phyloP scores from a whole-genome alignment of 2,113 vertebrate genomes.

The Opisthocomus hoazin region DNA sequence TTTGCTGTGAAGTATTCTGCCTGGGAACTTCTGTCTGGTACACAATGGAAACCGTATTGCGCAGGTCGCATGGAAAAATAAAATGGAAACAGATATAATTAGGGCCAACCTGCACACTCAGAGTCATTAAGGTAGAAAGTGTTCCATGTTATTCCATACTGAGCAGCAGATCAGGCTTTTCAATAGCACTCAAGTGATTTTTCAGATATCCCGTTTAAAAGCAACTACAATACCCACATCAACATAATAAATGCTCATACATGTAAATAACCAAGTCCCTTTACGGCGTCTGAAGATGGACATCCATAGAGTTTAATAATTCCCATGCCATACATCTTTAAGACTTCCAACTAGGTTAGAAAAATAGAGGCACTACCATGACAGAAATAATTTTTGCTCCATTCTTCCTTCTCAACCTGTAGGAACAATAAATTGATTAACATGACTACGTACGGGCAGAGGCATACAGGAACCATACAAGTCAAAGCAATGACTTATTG shows the following conservation, averaged over 20 bases:
- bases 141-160: background rate
- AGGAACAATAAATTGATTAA: background rate
- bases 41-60: fast-evolving
- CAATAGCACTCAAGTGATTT: background rate
- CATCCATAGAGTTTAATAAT: background rate
- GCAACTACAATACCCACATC: background rate
- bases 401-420: background rate
- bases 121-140: background rate
- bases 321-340: background rate
- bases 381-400: background rate
- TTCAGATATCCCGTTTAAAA: background rate
- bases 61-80: background rate
- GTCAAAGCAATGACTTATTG: background rate
- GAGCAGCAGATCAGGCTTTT: background rate
- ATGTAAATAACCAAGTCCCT: background rate
- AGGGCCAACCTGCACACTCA: background rate
- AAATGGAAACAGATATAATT: background rate
- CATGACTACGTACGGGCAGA: background rate
- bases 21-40: background rate
- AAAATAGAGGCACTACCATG: background rate
- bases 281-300: background rate
- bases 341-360: background rate
- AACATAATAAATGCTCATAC: background rate
- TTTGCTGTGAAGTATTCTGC: background rate
- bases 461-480: background rate